Conservation (phyloP, 2,888 invertebrate species). For the Venusia cambrica region DNA sequence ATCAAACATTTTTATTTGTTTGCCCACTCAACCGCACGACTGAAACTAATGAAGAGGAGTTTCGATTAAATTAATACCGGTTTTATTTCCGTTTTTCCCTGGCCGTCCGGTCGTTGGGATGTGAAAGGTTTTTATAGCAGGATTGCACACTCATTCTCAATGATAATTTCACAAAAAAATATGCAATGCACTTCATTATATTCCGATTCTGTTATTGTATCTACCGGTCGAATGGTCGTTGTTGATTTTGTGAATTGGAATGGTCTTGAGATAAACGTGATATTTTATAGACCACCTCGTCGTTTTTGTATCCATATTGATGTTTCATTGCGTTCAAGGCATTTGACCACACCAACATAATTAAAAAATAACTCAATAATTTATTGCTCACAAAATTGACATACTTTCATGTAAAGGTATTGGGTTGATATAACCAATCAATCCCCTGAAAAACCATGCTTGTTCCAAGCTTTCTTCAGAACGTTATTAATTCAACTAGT, state of each 20-base stretch:
- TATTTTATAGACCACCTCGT: too few species aligned
- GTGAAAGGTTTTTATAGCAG: constrained; percentile 46
- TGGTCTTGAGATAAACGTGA: too few species aligned
- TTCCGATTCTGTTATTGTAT: constrained; percentile 45
- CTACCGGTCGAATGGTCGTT: constrained; percentile 28
- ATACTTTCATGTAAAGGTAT: too few species aligned
- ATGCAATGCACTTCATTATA: constrained; percentile 49
- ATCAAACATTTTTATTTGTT: constrained; percentile 78
- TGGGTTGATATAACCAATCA: too few species aligned
- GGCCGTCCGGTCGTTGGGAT: constrained; percentile 35
- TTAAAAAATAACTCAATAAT: too few species aligned
- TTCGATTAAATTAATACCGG: constrained; percentile 72
- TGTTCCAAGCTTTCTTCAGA: too few species aligned
- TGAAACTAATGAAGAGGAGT: constrained; percentile 77
- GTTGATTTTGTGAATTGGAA: constrained; percentile 26
- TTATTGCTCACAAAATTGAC: too few species aligned
- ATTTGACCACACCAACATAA: too few species aligned
- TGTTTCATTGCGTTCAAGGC: too few species aligned
- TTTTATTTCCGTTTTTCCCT: constrained; percentile 62
- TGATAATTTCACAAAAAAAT: constrained; percentile 51
- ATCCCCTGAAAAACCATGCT: too few species aligned
- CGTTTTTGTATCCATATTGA: too few species aligned
- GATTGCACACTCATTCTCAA: constrained; percentile 42
- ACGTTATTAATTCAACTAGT: constrained; percentile 8
- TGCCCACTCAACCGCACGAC: constrained; percentile 69